Base-by-base conservation (phyloP, 1,140 invertebrate species). In the Idris sp. region DNA sequence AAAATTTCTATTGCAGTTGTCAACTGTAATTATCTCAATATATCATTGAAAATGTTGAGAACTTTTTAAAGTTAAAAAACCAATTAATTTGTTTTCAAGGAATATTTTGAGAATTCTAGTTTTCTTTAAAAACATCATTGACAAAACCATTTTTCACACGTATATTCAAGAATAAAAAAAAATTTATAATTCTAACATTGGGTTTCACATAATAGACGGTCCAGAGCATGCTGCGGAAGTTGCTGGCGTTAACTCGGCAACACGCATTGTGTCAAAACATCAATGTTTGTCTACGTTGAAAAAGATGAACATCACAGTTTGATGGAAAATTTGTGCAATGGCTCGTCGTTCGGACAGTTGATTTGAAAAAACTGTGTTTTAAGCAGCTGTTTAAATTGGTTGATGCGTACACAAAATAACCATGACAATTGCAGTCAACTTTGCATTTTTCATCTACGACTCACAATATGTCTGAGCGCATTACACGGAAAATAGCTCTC, bases 401-500 rank as follows among this genome's bases (percentile, higher is more conserved):
- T 69, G 31, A 58, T 51, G 64, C 35, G 51, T 54, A 65, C 61
- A 41, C 41, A 65, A 65, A 65, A 54, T 44, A 54, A 46, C 54
- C 49, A 30, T 65, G 61, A 54, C 61, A 65, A 46, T 49, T 16
- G 36, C 41, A 69, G 43, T 69, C 54, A 69, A 69, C 65, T 69
- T 51, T 43, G n/a, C 33, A 14, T 31, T 58, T 40, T 58, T 41
- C 30, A n/a, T 38, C 28, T 14, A 43, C 48, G 43, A 43, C 19
- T 19, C 36, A 53, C 36, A 69, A 51, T 69, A 44, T 46, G 54
- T 53, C 54, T 58, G 54, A 30, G 36, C 25, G 28, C 35, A 51
- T 72, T 69, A 59, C 46, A 72, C 33, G 58, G 33, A 56, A 62
- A 72, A 72, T 56, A 51, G 49, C 51, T 64, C 58, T 64, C 49